Evolutionary conservation across 2,888 invertebrate species (phyloP), one percentile per base, ranked within the genome.

Genomic region (Cheiracanthium punctorium): DNA sequence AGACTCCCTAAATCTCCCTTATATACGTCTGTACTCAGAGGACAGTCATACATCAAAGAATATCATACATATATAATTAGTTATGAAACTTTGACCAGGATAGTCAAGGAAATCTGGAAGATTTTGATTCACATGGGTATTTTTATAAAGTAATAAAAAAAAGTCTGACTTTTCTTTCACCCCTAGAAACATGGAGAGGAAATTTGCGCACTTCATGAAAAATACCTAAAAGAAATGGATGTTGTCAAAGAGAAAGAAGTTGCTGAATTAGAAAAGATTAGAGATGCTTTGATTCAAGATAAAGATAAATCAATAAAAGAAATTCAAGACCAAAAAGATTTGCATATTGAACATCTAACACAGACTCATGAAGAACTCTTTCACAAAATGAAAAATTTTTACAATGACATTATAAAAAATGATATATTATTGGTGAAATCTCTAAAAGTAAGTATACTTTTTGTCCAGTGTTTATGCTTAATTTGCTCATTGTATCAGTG

Each of bases 391-490:
- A 98, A 97, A 91, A 96, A 95, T 91, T 98, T 98, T 92, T 98
- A 98, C 91, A 97, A 97, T 90, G 97, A 98, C 90, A 97, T 98
- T 76, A 97, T 97, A 0, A 93, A 97, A 17, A 98, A 98, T 91
- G 98, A 98, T 92, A 93, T 98, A 89, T 96, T 97, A 0, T 93
- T 98, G 1, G 98, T 98, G 85, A 96, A 96, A 91, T 96, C 96
- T 89, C 93, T 98, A 43, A 98, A 98, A 93, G 95, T 94, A 91
- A 88, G 86, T n/a, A n/a, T n/a, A n/a, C n/a, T n/a, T n/a, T n/a
- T n/a, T n/a, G n/a, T n/a, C n/a, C n/a, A n/a, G n/a, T n/a, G n/a
- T n/a, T n/a, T n/a, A n/a, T n/a, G n/a, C n/a, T n/a, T n/a, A n/a
- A n/a, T n/a, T n/a, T n/a, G n/a, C n/a, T n/a, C n/a, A n/a, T n/a